Conservation (phyloP, 2,797 vertebrate species). For the Agapornis canus region DNA sequence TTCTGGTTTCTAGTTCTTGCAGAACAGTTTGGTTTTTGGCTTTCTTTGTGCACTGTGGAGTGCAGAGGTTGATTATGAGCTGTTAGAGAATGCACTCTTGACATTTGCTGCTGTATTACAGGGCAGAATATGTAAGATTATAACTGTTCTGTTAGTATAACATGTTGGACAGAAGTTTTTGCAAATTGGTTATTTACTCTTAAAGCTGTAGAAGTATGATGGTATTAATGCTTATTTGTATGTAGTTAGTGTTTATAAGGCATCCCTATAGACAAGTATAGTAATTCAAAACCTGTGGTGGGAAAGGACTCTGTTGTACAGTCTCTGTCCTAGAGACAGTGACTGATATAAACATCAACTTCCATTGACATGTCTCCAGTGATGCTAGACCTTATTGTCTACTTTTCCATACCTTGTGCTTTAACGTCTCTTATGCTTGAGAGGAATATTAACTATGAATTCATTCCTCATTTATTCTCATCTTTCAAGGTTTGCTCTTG, state of each 20-base stretch:
- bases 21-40: neutral
- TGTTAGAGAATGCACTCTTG: neutral
- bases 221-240: neutral
- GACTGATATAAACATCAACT: neutral
- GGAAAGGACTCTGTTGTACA: neutral
- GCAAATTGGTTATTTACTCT: neutral
- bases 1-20: neutral
- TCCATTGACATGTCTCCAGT: neutral
- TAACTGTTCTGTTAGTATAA: neutral
- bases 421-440: neutral
- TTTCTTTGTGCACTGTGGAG: neutral
- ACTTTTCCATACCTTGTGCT: neutral
- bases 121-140: neutral
- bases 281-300: neutral
- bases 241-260: neutral
- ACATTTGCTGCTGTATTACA: neutral
- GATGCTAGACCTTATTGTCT: neutral
- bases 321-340: neutral
- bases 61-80: neutral
- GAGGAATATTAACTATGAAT: neutral
- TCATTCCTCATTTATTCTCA: neutral
- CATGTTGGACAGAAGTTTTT: accelerated
- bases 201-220: neutral
- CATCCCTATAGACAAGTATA: neutral
- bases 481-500: neutral